Evolutionary conservation across 2,888 invertebrate genomes (phyloP).

Genomic region (Hirtodrosophila alboralis): DNA sequence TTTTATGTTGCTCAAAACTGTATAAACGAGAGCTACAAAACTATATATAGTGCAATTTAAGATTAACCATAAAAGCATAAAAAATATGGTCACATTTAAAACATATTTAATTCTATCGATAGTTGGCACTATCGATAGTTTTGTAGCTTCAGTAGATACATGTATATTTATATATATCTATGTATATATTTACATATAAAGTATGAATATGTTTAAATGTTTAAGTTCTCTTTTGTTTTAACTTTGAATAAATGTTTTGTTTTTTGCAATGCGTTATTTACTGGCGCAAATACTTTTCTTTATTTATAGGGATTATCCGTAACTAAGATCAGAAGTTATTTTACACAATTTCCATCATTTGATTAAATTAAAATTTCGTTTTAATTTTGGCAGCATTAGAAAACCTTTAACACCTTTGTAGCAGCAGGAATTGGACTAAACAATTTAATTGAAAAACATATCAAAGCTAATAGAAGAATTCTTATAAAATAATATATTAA

Average conservation of each 20-base stretch:
- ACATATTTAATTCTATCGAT: too few relatives aligned
- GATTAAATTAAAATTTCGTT: neutral
- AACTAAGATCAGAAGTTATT: too few relatives aligned
- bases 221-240: constrained; percentile 2
- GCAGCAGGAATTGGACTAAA: constrained; percentile 71
- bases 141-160: too few relatives aligned
- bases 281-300: neutral
- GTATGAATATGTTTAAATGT: neutral
- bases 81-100: too few relatives aligned
- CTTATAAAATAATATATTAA: constrained; percentile 26
- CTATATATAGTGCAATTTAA: too few relatives aligned
- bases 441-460: constrained; percentile 70
- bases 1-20: constrained; percentile 40
- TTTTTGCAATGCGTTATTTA: constrained; percentile 4
- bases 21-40: too few relatives aligned
- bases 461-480: constrained; percentile 57
- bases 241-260: constrained; percentile 18
- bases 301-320: too few relatives aligned
- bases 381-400: constrained; percentile 13
- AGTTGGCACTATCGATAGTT: too few relatives aligned
- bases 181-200: neutral
- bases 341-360: neutral
- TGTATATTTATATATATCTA: neutral
- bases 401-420: constrained; percentile 36
- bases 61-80: too few relatives aligned